Base-by-base conservation (phyloP, 2,888 invertebrate genomes). In the Noctua fimbriata region DNA sequence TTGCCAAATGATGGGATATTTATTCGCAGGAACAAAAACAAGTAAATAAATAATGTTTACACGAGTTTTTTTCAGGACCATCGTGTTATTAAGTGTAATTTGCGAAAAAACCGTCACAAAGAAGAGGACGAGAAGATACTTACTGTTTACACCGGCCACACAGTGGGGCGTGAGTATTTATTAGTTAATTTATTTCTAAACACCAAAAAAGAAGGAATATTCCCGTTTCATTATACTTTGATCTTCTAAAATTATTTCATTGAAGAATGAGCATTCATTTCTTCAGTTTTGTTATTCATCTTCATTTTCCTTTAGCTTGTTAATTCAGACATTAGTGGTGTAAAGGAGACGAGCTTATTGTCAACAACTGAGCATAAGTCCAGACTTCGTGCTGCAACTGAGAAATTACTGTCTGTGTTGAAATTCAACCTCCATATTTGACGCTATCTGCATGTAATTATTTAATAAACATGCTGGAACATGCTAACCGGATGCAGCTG, bases 131-230 rank as follows among this genome's bases (percentile, higher is more conserved):
- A 92, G 88, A 82, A 91, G 96, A 85, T 96, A 96, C 89, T 92
- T 97, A 55, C 60, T 96, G 63, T 95, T 95, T 80, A 94, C 96
- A 49, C 88, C 92, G 7, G 87, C 81, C 49, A 95, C 96, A 63
- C 96, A 97, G 84, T 97, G 91, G 92, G 96, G 96, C 76, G 96
- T 96, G 90, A 96, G 96, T 95, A 89, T 78, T 77, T 75, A 69
- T 74, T 75, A 47, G 3, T 12, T 66, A 7, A 69, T 36, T 66
- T 52, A 44, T 69, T 83, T 67, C 18, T 63, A 76, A 69, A 52
- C 10, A 52, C 55, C 69, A 66, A 58, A 63, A 24, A 41, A 41
- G 9, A 32, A 32, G 9, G 41, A 70, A 58, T 55, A 2, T 21
- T 76, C 28, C 24, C 52, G 4, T 63, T 55, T 60, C 16, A 12